phyloP scores from a whole-genome alignment of 92 coral and sea anemone species.

The Umimayanthus chanpuru region DNA sequence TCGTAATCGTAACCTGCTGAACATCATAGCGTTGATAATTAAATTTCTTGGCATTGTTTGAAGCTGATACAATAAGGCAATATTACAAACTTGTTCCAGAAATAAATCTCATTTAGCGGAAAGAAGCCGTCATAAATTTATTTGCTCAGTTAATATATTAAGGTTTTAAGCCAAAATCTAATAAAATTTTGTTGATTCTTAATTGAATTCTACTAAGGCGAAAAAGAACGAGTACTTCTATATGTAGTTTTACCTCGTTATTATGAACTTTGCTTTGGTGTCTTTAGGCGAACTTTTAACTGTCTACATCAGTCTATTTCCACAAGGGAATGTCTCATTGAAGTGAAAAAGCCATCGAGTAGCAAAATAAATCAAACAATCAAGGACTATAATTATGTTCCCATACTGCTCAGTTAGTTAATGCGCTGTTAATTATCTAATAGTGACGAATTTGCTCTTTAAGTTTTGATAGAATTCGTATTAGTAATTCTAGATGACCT shows the following conservation, averaged over 20 bases:
- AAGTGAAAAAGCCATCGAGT: background rate
- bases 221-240: background rate
- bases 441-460: constrained; percentile 39
- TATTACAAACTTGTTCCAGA: constrained; percentile 21
- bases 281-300: background rate
- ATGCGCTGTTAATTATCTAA: constrained; percentile 44
- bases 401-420: constrained; percentile 18
- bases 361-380: constrained; percentile 2
- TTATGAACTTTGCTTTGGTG: background rate
- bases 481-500: background rate
- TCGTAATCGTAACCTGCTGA: constrained; percentile 12
- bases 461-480: background rate
- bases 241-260: background rate
- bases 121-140: constrained; percentile 6
- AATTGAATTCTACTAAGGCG: background rate
- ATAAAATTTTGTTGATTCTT: constrained; percentile 10
- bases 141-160: constrained; percentile 17
- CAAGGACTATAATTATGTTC: constrained; percentile 1
- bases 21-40: constrained; percentile 15
- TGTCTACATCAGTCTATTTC: background rate
- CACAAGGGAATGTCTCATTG: background rate
- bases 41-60: constrained; percentile 21
- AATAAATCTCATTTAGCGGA: constrained; percentile 22
- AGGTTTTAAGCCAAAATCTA: constrained; percentile 15
- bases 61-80: constrained; percentile 12